Percentiles rank a stretch among this genome's conserved stretches.
Evolutionary conservation across 2,797 vertebrate genomes (phyloP).

Genomic region (Orientallactaga sibirica): DNA sequence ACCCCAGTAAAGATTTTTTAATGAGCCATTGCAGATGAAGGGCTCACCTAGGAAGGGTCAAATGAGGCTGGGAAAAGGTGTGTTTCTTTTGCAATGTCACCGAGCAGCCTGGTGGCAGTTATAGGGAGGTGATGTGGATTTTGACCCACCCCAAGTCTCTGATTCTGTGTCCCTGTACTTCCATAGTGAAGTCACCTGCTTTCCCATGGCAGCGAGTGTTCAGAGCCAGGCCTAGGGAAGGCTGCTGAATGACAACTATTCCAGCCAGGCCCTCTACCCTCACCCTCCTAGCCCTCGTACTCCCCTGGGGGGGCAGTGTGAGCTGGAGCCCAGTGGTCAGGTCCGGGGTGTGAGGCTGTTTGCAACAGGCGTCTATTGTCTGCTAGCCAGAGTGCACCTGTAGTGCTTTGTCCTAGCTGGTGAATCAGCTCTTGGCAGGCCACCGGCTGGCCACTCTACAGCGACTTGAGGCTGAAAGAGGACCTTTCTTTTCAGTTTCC

Average conservation of each 20-base stretch:
- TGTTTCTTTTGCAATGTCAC: not conserved
- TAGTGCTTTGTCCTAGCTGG: conserved; percentile 64
- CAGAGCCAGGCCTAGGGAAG: not conserved
- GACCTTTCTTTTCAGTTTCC: conserved; percentile 76
- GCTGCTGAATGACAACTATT: not conserved
- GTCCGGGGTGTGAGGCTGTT: conserved; percentile 43
- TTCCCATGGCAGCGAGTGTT: not conserved
- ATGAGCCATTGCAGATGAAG: not conserved
- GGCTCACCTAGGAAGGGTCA: not conserved
- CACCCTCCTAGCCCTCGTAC: not conserved
- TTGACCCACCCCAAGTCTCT: not conserved
- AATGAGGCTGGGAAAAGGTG: not conserved
- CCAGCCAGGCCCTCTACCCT: not conserved
- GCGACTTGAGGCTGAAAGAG: conserved; percentile 75
- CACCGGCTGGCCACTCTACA: conserved; percentile 65
- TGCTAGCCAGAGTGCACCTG: conserved; percentile 75
- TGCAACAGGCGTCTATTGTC: conserved; percentile 80
- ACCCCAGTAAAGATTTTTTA: not conserved
- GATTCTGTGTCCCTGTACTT: not conserved
- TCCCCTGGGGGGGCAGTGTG: conserved; percentile 37
- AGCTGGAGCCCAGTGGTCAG: conserved; percentile 41
- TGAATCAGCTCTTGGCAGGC: conserved; percentile 83
- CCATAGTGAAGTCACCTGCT: not conserved
- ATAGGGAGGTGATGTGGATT: not conserved
- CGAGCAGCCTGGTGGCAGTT: not conserved